Evolutionary conservation across 1,140 invertebrate species (phyloP).

Genomic region (Tigriopus japonicus): DNA sequence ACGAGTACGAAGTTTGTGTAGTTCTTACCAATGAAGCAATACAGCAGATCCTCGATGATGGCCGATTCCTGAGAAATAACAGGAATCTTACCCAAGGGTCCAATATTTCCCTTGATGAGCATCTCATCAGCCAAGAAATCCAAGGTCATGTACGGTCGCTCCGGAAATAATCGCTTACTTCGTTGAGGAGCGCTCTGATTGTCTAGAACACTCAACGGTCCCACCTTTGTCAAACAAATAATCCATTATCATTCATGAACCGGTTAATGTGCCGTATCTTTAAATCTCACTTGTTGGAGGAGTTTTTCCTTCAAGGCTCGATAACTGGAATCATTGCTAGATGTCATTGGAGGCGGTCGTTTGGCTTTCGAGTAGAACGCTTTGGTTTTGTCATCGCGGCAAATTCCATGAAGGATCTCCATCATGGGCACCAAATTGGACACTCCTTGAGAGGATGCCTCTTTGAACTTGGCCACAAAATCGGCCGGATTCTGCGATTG

Average conservation of each 20-base stretch:
- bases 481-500: neutral
- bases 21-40: neutral
- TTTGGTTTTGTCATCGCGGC: neutral
- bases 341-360: neutral
- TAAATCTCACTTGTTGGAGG: neutral
- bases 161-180: too few relatives aligned
- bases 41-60: constrained; percentile 4
- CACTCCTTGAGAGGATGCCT: neutral
- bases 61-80: neutral
- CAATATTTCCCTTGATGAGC: neutral
- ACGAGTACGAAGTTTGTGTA: too few relatives aligned
- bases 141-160: too few relatives aligned
- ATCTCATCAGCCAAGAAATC: too few relatives aligned
- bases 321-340: neutral
- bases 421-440: neutral
- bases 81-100: neutral
- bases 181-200: too few relatives aligned
- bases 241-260: too few relatives aligned
- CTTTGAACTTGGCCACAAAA: neutral
- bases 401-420: neutral
- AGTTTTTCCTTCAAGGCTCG: neutral
- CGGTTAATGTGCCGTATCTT: too few relatives aligned
- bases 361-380: neutral
- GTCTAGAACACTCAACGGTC: too few relatives aligned
- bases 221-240: too few relatives aligned